These are phyloP conservation scores for Pseudorectes ferrugineus DNA, from an alignment of 2,113 vertebrate genomes.

Conservation along the genomic window DNA sequence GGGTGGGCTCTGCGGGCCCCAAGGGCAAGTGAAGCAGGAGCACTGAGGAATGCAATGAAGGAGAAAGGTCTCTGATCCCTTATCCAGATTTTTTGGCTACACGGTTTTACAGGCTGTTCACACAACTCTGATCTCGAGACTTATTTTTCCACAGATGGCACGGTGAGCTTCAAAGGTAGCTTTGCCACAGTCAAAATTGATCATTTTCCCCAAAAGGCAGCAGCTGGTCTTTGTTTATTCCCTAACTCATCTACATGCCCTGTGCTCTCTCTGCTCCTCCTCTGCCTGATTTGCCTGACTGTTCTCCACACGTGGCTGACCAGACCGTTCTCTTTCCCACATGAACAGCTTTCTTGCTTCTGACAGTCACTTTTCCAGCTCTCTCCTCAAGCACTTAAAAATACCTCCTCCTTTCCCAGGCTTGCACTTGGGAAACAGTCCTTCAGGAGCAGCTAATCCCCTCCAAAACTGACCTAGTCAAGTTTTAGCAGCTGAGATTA, in stretches of 20 bases:
- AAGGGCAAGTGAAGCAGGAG: not conserved
- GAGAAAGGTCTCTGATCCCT: not conserved
- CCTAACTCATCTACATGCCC: not conserved
- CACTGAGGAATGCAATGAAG: not conserved
- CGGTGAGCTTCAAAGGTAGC: not conserved
- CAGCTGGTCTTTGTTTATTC: not conserved
- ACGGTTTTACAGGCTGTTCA: rapidly evolving
- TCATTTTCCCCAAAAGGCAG: not conserved
- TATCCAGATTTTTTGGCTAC: not conserved
- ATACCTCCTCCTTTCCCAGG: not conserved
- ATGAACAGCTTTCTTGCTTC: not conserved
- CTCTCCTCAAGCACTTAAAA: not conserved
- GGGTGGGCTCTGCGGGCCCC: not conserved
- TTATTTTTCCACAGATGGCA: not conserved
- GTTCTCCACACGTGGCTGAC: not conserved
- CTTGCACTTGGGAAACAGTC: not conserved
- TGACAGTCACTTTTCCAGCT: not conserved
- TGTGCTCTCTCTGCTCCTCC: not conserved
- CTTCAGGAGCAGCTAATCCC: not conserved
- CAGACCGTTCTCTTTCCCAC: not conserved
- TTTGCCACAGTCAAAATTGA: not conserved
- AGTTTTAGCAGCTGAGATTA: not conserved
- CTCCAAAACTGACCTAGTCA: not conserved
- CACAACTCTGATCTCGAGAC: not conserved
- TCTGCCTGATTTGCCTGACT: not conserved